These are phyloP conservation scores for Congeria kusceri DNA, from an alignment of 2,888 invertebrate genomes.

Conservation along the genomic window DNA sequence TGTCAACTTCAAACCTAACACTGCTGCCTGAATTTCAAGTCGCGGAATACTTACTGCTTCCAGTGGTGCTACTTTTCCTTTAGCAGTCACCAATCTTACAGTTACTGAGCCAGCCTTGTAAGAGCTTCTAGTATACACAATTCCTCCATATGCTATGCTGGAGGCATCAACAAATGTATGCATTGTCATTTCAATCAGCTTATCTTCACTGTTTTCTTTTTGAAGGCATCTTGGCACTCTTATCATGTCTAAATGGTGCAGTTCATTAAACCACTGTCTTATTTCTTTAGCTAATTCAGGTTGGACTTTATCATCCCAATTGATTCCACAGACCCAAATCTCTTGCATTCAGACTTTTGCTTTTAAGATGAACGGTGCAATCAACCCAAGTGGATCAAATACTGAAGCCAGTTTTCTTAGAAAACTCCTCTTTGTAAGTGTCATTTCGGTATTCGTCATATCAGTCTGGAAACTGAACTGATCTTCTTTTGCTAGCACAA, in stretches of 20 bases:
- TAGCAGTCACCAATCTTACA: conserved; percentile 36
- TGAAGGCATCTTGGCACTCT: conserved; percentile 44
- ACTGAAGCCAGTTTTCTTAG: conserved; percentile 31
- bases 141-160: conserved; percentile 37
- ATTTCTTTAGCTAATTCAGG: not conserved
- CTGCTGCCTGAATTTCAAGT: conserved; percentile 38
- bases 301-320: conserved; percentile 40
- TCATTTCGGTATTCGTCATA: not conserved
- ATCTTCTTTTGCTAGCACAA: conserved; percentile 50
- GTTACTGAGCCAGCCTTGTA: too few relatives aligned
- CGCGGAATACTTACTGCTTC: conserved; percentile 34
- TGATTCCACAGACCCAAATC: conserved; percentile 28
- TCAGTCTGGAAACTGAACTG: conserved; percentile 33
- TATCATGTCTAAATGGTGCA: conserved; percentile 16
- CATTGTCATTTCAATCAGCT: too few relatives aligned
- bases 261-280: conserved; percentile 19
- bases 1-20: too few relatives aligned
- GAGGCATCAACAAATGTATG: too few relatives aligned
- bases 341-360: conserved; percentile 45
- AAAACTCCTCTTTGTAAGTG: conserved; percentile 68
- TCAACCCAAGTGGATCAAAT: conserved; percentile 42
- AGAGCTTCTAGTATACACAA: conserved; percentile 35
- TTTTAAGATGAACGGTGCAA: conserved; percentile 29
- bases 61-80: conserved; percentile 42
- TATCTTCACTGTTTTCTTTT: too few relatives aligned